phyloP scores from a whole-genome alignment of 2,888 invertebrate genomes.

The Prenolepis imparis region DNA sequence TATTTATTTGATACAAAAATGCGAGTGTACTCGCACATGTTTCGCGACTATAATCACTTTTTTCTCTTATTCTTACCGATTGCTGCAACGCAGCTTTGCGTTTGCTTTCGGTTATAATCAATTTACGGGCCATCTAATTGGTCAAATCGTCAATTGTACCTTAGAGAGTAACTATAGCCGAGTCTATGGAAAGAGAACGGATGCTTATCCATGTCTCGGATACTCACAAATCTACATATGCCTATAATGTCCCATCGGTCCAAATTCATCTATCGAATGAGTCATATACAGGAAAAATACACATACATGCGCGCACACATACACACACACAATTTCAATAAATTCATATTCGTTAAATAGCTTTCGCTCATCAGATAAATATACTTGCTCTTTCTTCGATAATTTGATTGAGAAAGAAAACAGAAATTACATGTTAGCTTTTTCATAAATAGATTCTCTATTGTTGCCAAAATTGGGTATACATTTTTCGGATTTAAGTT shows the following conservation, averaged over 20 bases:
- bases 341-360: neutral
- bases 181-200: conserved; percentile 30
- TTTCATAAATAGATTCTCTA: neutral
- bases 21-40: conserved; percentile 44
- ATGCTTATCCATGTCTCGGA: conserved; percentile 9
- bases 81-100: conserved; percentile 11
- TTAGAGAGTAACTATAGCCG: conserved; percentile 35
- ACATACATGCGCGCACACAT: neutral
- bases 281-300: neutral
- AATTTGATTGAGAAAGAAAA: neutral
- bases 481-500: neutral
- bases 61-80: conserved; percentile 26
- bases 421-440: neutral
- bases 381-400: neutral
- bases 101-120: neutral
- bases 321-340: neutral
- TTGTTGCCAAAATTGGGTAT: neutral
- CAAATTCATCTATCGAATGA: conserved; percentile 5
- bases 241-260: conserved; percentile 8
- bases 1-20: conserved; percentile 62
- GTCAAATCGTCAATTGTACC: conserved; percentile 43
- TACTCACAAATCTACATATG: conserved; percentile 23
- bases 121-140: conserved; percentile 43
- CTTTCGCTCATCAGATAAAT: neutral
- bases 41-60: conserved; percentile 29